These are phyloP conservation scores for Myathropa florea DNA, from an alignment of 2,888 invertebrate species.

Conservation along the genomic window DNA sequence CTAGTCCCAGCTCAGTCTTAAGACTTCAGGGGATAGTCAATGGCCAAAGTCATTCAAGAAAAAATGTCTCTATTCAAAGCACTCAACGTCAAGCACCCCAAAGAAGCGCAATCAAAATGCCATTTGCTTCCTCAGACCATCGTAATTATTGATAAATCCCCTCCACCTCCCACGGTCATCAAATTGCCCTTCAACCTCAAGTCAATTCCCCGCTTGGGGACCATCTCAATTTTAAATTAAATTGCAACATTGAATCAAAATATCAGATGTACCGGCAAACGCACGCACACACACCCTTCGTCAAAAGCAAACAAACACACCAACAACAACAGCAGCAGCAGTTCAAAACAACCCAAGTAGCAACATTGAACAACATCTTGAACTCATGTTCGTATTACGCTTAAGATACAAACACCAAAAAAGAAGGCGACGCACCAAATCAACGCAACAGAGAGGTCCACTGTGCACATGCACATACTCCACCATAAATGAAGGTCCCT, in stretches of 20 bases:
- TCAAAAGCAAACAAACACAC: not conserved
- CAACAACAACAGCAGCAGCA: constrained; percentile 29
- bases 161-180: not conserved
- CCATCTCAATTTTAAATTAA: constrained; percentile 48
- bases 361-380: constrained; percentile 51
- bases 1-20: too few relatives aligned
- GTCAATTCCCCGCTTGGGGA: not conserved
- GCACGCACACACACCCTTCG: not conserved
- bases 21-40: too few relatives aligned
- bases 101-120: too few relatives aligned
- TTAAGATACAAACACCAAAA: constrained; percentile 27
- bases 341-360: constrained; percentile 26
- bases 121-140: too few relatives aligned
- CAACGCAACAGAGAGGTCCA: not conserved
- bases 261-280: constrained; percentile 43
- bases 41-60: too few relatives aligned
- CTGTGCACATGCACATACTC: too few relatives aligned
- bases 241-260: constrained; percentile 52
- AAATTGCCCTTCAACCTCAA: constrained; percentile 16
- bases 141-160: not conserved
- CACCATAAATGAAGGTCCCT: constrained; percentile 29
- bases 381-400: constrained; percentile 62
- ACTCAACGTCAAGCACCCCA: too few relatives aligned
- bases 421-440: not conserved
- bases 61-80: too few relatives aligned